These are phyloP conservation scores for Amorpha juglandis DNA, from an alignment of 2,888 invertebrate species.

Conservation along the genomic window DNA sequence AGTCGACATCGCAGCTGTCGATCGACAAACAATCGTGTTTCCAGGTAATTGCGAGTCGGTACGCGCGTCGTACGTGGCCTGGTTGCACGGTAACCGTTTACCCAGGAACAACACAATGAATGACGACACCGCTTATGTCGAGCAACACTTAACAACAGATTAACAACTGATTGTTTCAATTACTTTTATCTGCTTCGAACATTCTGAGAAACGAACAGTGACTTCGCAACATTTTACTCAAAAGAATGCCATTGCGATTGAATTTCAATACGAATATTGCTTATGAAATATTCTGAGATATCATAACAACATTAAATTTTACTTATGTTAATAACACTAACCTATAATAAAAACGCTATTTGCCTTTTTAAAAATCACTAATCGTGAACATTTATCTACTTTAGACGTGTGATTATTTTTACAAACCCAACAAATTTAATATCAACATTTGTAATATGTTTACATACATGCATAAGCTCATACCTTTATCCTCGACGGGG, in stretches of 20 bases:
- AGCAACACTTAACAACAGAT: background rate
- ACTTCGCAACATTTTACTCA: background rate
- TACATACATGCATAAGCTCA: too few species aligned
- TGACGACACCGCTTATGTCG: conserved; percentile 13
- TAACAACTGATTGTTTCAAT: conserved; percentile 14
- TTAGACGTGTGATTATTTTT: too few species aligned
- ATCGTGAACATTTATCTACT: too few species aligned
- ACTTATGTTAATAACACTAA: too few species aligned
- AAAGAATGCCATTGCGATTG: background rate
- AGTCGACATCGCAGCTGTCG: conserved; percentile 50
- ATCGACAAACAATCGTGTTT: conserved; percentile 61
- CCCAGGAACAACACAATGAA: conserved; percentile 29
- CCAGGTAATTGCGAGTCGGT: conserved; percentile 50
- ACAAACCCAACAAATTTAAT: too few species aligned
- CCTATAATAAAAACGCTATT: too few species aligned
- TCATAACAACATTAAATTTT: too few species aligned
- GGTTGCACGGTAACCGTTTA: conserved; percentile 63
- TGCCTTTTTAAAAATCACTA: too few species aligned
- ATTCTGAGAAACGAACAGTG: conserved; percentile 14
- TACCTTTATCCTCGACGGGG: too few species aligned
- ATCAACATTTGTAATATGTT: too few species aligned
- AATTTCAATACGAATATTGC: conserved; percentile 8
- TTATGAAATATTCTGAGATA: background rate
- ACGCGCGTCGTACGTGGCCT: conserved; percentile 47
- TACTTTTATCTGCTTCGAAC: conserved; percentile 8